Base-by-base conservation (phyloP, 1,140 invertebrate species). In the Littorina saxatilis region DNA sequence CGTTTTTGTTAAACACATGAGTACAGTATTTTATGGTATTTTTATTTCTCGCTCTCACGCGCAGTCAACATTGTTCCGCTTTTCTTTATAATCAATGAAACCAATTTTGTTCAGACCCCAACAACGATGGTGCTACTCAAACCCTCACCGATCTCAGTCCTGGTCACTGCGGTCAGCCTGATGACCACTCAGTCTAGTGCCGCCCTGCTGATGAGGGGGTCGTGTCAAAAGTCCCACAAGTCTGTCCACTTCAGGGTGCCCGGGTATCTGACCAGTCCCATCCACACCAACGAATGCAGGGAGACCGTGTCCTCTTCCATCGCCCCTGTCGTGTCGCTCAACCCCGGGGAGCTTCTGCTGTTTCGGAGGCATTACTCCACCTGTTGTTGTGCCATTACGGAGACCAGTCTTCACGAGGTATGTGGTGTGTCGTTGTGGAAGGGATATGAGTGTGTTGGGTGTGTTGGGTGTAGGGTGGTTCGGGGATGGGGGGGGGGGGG, bases 241-340 rank as follows among this genome's bases (percentile, higher is more conserved):
- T 78, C 76, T 58, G 43, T 78, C 76, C 76, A 78, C 39, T 78
- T 78, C 58, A 78, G 37, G 2, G 37, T 78, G 35, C 76, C 76
- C 2, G 76, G 76, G 32, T 78, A 78, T 58, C 23, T 78, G 55
- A 78, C 76, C 35, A 29, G 35, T 23, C 76, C 76, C 32, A 78
- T 78, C 37, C 76, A 78, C 37, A 43, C 43, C 55, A 78, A 78
- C 58, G 76, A 78, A 37, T 78, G 76, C n/a, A 55, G 76, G 13
- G 76, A 78, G 39, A 78, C 76, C 3, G 52, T 63, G 32, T 40
- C 58, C 15, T 78, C 76, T 7, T n/a, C 55, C 0, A 78, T 78
- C 76, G 39, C 55, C 0, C 76, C 76, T 20, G 76, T 78, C n/a
- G 76, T 78, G 17, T 61, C 76, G 27, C 55, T 78, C 47, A 78